Percentiles rank a stretch among this genome's conserved stretches.
Conservation (phyloP, 2,113 vertebrate species). For the Naja naja region DNA sequence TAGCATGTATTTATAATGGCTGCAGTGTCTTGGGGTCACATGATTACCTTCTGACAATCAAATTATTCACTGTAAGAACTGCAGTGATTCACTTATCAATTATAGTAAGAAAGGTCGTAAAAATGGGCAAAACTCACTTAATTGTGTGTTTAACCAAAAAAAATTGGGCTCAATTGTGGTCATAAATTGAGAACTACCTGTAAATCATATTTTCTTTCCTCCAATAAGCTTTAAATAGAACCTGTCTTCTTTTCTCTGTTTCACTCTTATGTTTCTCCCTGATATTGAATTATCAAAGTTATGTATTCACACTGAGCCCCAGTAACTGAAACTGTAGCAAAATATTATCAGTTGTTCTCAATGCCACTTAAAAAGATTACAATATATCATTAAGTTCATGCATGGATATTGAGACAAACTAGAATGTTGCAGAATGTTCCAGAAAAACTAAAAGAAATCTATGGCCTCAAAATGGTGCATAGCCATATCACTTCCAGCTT, state of each 20-base stretch:
- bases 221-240: neutral
- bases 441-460: neutral
- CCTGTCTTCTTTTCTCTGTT: neutral
- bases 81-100: too few species aligned
- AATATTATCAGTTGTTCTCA: neutral
- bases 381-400: neutral
- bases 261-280: neutral
- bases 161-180: too few species aligned
- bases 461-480: too few species aligned
- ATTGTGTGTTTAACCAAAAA: too few species aligned
- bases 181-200: too few species aligned
- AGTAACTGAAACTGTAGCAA: neutral
- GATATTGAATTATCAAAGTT: neutral
- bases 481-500: neutral
- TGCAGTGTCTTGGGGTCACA: too few species aligned
- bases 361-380: neutral
- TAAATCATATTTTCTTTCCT: neutral
- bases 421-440: neutral
- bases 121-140: too few species aligned
- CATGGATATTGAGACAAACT: neutral
- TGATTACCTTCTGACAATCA: too few species aligned
- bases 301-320: neutral
- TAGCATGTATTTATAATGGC: too few species aligned
- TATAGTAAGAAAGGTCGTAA: too few species aligned
- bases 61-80: too few species aligned